A percentile compares a stretch with the other conserved stretches of the same genome.
Conservation (phyloP, 2,797 vertebrate genomes). For the Syngnathus rostellatus region DNA sequence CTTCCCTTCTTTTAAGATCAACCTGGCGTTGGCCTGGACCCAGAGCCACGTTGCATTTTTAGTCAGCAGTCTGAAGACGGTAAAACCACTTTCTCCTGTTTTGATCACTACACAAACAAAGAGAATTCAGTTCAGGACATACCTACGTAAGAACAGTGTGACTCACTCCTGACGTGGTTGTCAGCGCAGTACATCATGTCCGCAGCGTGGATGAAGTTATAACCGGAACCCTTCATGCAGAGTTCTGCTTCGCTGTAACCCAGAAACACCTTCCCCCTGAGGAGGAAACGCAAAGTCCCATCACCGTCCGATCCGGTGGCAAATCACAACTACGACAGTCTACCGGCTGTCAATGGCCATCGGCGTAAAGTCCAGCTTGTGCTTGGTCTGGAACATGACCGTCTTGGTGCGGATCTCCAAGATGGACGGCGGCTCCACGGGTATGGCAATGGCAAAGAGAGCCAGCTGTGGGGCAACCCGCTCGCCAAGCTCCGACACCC, state of each 20-base stretch:
- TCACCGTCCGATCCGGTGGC: neutral
- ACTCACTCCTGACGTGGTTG: slow-evolving; percentile 67
- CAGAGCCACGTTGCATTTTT: slow-evolving; percentile 65
- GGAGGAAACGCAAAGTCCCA: neutral
- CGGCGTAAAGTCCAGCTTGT: slow-evolving; percentile 81
- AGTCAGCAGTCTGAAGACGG: slow-evolving; percentile 66
- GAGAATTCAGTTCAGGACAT: neutral
- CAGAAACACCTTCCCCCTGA: slow-evolving; percentile 54
- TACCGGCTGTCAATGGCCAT: slow-evolving; percentile 69
- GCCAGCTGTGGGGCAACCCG: slow-evolving; percentile 60
- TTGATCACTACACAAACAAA: slow-evolving; percentile 67
- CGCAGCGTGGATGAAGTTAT: slow-evolving; percentile 71
- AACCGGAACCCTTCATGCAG: slow-evolving; percentile 62
- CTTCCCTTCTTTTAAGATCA: slow-evolving; percentile 67
- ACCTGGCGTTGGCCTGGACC: slow-evolving; percentile 69
- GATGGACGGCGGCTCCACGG: slow-evolving; percentile 71
- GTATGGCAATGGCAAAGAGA: slow-evolving; percentile 72
- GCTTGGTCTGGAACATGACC: slow-evolving; percentile 77
- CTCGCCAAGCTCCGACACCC: slow-evolving; percentile 40
- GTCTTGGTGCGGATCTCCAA: slow-evolving; percentile 74
- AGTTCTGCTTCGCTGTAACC: slow-evolving; percentile 70
- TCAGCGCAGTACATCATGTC: slow-evolving; percentile 79
- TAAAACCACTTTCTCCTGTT: slow-evolving; percentile 70
- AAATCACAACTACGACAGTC: neutral
- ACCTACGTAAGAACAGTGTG: neutral